Conservation (phyloP, 1,140 invertebrate species). For the Drosophila kepulauana region DNA sequence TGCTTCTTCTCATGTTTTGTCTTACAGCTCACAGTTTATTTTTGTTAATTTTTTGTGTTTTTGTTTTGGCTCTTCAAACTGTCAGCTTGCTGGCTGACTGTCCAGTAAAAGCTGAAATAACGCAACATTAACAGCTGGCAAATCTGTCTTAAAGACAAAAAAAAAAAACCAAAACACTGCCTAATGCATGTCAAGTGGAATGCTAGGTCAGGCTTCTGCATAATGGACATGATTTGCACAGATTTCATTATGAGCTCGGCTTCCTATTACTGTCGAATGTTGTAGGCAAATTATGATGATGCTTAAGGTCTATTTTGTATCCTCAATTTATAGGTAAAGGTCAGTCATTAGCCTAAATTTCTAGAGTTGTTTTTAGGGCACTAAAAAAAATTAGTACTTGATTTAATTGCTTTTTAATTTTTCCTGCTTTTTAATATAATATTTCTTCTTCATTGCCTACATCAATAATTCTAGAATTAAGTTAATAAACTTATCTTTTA, state of each 20-base stretch:
- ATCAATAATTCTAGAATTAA: too few species aligned
- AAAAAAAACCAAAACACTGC: slow-evolving; percentile 6
- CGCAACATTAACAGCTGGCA: slow-evolving; percentile 14
- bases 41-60: not conserved
- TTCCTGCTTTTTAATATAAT: too few species aligned
- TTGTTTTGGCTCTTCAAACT: slow-evolving; percentile 21
- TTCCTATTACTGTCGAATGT: slow-evolving; percentile 14
- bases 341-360: not conserved
- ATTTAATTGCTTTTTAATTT: too few species aligned
- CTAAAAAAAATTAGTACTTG: too few species aligned
- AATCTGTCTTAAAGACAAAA: not conserved
- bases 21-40: slow-evolving; percentile 21
- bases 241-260: not conserved
- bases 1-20: slow-evolving; percentile 20
- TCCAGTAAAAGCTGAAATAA: slow-evolving; percentile 30
- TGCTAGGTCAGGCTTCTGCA: slow-evolving; percentile 26
- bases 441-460: too few species aligned
- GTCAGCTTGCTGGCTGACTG: slow-evolving; percentile 24
- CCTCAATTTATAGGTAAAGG: not conserved
- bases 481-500: too few species aligned
- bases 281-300: slow-evolving; percentile 6
- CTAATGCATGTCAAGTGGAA: slow-evolving; percentile 31
- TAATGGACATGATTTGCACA: slow-evolving; percentile 30
- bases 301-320: not conserved
- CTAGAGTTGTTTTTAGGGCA: too few species aligned